phyloP scores from a whole-genome alignment of 2,797 vertebrate genomes.

The Notolepis coatsorum region DNA sequence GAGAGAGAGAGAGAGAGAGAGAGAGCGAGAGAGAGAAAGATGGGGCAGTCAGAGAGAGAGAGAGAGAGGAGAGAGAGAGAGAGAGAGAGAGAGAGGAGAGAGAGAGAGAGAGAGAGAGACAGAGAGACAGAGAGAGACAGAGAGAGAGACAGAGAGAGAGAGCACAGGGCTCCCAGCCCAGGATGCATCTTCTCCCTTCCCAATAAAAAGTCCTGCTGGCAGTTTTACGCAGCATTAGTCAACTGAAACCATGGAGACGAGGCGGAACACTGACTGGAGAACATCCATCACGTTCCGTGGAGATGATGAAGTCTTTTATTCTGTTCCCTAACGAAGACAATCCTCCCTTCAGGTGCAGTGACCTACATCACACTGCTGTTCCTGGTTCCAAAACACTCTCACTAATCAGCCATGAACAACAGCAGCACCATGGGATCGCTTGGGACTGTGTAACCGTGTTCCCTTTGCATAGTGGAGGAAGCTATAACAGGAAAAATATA shows the following conservation, averaged over 20 bases:
- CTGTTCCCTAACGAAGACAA: conserved; percentile 33
- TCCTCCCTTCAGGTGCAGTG: conserved; percentile 39
- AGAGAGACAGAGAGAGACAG: conserved; percentile 29
- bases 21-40: not conserved
- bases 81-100: conserved; percentile 31
- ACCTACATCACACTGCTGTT: not conserved
- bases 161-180: conserved; percentile 35
- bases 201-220: conserved; percentile 71
- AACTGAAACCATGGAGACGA: conserved; percentile 55
- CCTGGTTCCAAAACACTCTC: conserved; percentile 9
- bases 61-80: too few species aligned
- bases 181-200: conserved; percentile 60
- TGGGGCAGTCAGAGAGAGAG: too few species aligned
- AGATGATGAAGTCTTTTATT: conserved; percentile 54
- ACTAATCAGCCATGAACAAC: not conserved
- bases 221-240: conserved; percentile 71
- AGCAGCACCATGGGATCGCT: too few species aligned
- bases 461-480: too few species aligned
- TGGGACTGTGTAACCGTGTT: too few species aligned
- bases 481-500: too few species aligned
- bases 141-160: not conserved
- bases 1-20: too few species aligned
- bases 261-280: conserved; percentile 33
- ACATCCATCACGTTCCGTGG: conserved; percentile 50
- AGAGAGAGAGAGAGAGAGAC: conserved; percentile 43